A percentile compares a stretch with the other conserved stretches of the same genome.
These are phyloP conservation scores for Cyprinus carpio DNA, from an alignment of 2,113 vertebrate species.

Conservation along the genomic window DNA sequence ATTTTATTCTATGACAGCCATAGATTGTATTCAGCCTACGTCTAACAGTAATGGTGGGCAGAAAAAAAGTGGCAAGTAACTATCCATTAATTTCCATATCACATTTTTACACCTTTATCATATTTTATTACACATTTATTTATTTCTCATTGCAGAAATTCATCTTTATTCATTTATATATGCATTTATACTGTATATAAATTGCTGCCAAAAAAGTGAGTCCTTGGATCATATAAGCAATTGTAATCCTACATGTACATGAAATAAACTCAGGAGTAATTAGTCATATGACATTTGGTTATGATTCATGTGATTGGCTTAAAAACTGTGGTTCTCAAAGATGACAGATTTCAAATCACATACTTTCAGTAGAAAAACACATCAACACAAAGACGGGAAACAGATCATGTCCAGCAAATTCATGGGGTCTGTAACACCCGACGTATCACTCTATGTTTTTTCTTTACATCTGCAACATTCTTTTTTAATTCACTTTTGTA, in stretches of 20 bases:
- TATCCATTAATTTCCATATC: not conserved
- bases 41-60: not conserved
- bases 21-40: not conserved
- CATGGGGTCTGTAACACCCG: not conserved
- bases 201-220: not conserved
- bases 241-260: not conserved
- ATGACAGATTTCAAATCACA: not conserved
- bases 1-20: not conserved
- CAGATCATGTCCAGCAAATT: not conserved
- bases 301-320: not conserved
- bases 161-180: not conserved
- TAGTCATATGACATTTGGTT: not conserved
- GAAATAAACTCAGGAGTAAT: not conserved
- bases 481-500: conserved; percentile 15
- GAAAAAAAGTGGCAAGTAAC: too few species aligned
- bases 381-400: not conserved
- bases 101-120: not conserved
- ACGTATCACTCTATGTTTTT: not conserved
- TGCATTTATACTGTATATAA: not conserved
- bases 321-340: not conserved
- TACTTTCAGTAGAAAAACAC: not conserved
- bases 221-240: too few species aligned
- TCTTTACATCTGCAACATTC: conserved; percentile 27
- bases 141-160: not conserved
- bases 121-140: not conserved